Evolutionary conservation across 1,140 invertebrate genomes (phyloP).

Genomic region (Hestina assimilis): DNA sequence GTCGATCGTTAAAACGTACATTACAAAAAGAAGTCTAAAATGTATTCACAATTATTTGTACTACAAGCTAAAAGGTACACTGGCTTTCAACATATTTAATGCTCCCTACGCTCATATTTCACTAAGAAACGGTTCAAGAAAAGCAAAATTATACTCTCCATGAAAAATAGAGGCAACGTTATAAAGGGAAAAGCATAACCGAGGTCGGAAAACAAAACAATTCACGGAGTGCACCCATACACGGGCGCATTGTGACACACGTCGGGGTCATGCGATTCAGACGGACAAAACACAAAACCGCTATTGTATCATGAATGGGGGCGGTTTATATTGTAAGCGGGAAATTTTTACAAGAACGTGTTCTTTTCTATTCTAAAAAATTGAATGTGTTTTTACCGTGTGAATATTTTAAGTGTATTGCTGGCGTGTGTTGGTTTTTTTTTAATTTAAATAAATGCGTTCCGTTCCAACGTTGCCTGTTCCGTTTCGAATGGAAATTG

Average conservation of each 20-base stretch:
- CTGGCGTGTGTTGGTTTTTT: slow-evolving; percentile 57
- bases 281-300: slow-evolving; percentile 57
- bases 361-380: slow-evolving; percentile 62
- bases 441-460: slow-evolving; percentile 67
- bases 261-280: slow-evolving; percentile 56
- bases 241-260: slow-evolving; percentile 65
- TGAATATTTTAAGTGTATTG: slow-evolving; percentile 73
- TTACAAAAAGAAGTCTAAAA: neutral
- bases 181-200: slow-evolving; percentile 53
- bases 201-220: slow-evolving; percentile 64
- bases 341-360: slow-evolving; percentile 71
- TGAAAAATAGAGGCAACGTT: slow-evolving; percentile 53
- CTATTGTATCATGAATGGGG: slow-evolving; percentile 68
- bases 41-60: neutral
- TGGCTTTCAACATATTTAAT: slow-evolving; percentile 32
- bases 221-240: slow-evolving; percentile 68
- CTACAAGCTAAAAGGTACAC: slow-evolving; percentile 9
- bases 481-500: slow-evolving; percentile 37
- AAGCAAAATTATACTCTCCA: slow-evolving; percentile 62
- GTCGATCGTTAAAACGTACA: neutral
- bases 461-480: slow-evolving; percentile 39
- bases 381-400: slow-evolving; percentile 64
- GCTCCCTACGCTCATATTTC: slow-evolving; percentile 33
- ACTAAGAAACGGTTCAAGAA: slow-evolving; percentile 51
- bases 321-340: slow-evolving; percentile 56